Conservation (phyloP, 2,888 invertebrate genomes). For the Agrotis ipsilon region DNA sequence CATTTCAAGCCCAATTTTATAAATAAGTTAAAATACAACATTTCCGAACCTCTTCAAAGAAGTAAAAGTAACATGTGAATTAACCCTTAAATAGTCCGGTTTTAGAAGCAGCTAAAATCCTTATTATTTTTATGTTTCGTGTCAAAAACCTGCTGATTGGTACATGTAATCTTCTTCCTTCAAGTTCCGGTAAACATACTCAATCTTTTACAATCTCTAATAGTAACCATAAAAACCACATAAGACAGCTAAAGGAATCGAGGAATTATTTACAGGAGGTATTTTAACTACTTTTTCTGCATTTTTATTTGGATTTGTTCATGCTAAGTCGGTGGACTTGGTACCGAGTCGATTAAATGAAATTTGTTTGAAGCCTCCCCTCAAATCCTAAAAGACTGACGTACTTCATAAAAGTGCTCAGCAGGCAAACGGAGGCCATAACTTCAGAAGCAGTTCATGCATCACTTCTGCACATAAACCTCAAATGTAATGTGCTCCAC, state of each 20-base stretch:
- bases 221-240: neutral
- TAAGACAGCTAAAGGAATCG: neutral
- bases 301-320: too few species aligned
- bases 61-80: neutral
- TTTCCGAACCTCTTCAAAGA: neutral
- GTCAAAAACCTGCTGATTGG: neutral
- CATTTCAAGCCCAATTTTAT: neutral
- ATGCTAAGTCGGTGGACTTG: too few species aligned
- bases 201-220: neutral
- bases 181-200: neutral
- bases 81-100: too few species aligned
- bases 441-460: constrained; percentile 26
- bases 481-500: constrained; percentile 12
- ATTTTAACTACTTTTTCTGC: too few species aligned
- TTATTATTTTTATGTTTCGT: too few species aligned
- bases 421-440: constrained; percentile 13
- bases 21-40: neutral
- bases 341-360: neutral
- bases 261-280: too few species aligned
- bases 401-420: constrained; percentile 14
- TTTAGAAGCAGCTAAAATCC: neutral
- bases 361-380: neutral
- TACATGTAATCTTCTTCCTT: neutral
- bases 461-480: constrained; percentile 23
- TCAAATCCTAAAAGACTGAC: neutral